phyloP scores from a whole-genome alignment of 2,888 invertebrate species.

The Chrysodeixis includens region DNA sequence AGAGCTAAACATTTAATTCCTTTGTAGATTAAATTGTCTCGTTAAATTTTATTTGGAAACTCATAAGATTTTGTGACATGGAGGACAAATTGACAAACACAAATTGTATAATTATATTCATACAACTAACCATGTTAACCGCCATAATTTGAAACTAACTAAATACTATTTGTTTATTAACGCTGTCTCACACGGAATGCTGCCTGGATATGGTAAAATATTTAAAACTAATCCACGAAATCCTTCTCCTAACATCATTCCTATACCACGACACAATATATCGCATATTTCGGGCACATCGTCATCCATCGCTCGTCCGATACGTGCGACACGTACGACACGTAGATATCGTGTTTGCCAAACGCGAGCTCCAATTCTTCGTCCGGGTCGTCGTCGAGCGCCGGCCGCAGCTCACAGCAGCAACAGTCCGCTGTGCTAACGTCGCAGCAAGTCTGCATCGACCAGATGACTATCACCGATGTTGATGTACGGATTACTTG shows the following conservation, averaged over 20 bases:
- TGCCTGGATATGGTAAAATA: conserved; percentile 76
- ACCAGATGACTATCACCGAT: conserved; percentile 92
- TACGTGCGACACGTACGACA: background rate
- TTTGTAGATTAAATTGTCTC: no score
- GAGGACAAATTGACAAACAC: background rate
- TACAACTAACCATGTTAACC: background rate
- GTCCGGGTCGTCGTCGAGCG: conserved; percentile 63
- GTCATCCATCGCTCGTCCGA: background rate
- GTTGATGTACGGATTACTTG: conserved; percentile 91
- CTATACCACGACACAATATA: background rate
- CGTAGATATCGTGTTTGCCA: conserved; percentile 82
- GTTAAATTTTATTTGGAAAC: background rate
- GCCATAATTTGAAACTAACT: conserved; percentile 14
- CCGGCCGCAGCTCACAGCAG: conserved; percentile 66
- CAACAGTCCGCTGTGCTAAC: conserved; percentile 85
- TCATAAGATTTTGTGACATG: background rate
- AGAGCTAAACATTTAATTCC: no score
- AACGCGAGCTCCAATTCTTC: conserved; percentile 77
- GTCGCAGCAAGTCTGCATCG: conserved; percentile 93
- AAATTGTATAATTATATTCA: background rate
- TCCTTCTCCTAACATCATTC: background rate
- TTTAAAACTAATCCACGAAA: conserved; percentile 11
- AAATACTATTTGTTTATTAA: conserved; percentile 66
- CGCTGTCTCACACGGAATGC: conserved; percentile 72
- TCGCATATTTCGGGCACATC: background rate